These are phyloP conservation scores for Nebria ingens DNA, from an alignment of 1,140 invertebrate species.

Conservation along the genomic window DNA sequence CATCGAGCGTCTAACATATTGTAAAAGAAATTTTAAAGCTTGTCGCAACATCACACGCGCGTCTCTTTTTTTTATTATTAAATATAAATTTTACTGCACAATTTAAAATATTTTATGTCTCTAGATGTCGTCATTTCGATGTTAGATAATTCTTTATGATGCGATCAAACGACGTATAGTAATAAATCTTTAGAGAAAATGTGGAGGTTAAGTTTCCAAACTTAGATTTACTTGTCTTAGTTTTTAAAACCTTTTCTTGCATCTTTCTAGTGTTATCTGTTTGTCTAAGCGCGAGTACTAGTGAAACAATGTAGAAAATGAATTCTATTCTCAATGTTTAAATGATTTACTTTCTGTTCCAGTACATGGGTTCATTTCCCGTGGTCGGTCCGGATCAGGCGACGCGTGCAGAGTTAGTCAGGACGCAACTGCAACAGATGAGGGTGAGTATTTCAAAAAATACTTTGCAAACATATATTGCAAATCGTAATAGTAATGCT, in stretches of 20 bases:
- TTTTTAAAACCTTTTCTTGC: no score
- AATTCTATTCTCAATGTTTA: no score
- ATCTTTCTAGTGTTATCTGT: no score
- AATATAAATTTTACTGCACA: conserved; percentile 21
- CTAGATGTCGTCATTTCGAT: background rate
- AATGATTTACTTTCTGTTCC: conserved; percentile 39
- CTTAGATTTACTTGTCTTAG: no score
- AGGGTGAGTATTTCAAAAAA: conserved; percentile 48
- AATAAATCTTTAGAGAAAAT: background rate
- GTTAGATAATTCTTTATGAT: background rate
- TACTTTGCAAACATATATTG: no score
- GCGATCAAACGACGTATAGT: background rate
- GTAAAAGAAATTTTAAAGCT: background rate
- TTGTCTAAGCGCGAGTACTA: no score
- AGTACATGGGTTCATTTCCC: conserved; percentile 69
- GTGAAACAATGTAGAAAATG: no score
- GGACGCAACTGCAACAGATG: conserved; percentile 47
- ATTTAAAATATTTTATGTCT: conserved; percentile 15
- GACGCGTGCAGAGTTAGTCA: conserved; percentile 48
- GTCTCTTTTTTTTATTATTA: conserved; percentile 19
- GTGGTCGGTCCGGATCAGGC: conserved; percentile 53
- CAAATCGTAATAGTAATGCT: no score
- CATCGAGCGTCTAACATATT: background rate
- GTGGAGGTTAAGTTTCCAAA: background rate
- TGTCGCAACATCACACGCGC: background rate